These are phyloP conservation scores for Catocala nupta DNA, from an alignment of 2,888 invertebrate genomes.

Conservation along the genomic window DNA sequence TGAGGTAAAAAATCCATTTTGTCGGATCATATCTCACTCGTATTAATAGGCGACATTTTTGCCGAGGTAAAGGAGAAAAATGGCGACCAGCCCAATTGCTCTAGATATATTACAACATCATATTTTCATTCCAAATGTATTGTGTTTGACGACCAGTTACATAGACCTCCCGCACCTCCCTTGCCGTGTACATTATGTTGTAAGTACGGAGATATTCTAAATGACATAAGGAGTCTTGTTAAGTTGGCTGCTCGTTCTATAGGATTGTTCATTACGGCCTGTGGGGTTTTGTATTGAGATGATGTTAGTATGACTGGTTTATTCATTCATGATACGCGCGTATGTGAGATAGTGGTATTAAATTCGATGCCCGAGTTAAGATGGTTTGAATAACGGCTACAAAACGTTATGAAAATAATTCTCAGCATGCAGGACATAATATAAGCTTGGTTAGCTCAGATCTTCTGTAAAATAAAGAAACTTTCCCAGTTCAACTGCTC, in stretches of 20 bases:
- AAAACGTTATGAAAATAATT: too few relatives aligned
- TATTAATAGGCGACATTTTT: slow-evolving; percentile 69
- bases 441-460: too few relatives aligned
- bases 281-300: slow-evolving; percentile 48
- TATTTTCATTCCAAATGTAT: slow-evolving; percentile 60
- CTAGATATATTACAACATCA: slow-evolving; percentile 57
- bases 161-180: slow-evolving; percentile 29
- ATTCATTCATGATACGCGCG: neutral
- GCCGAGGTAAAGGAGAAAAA: slow-evolving; percentile 51
- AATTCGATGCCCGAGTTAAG: too few relatives aligned
- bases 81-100: slow-evolving; percentile 53
- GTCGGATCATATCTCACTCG: slow-evolving; percentile 62
- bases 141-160: slow-evolving; percentile 56
- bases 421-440: too few relatives aligned
- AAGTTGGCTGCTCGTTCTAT: slow-evolving; percentile 31
- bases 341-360: too few relatives aligned
- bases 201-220: slow-evolving; percentile 7
- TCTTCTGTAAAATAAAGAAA: too few relatives aligned
- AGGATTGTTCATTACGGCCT: slow-evolving; percentile 59
- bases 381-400: too few relatives aligned
- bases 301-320: slow-evolving; percentile 28
- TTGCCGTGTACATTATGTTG: neutral
- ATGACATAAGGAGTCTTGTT: slow-evolving; percentile 14
- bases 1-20: slow-evolving; percentile 50
- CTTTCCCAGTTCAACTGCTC: too few relatives aligned